These are phyloP conservation scores for Pteromalus puparum DNA, from an alignment of 1,140 invertebrate genomes.

Conservation along the genomic window DNA sequence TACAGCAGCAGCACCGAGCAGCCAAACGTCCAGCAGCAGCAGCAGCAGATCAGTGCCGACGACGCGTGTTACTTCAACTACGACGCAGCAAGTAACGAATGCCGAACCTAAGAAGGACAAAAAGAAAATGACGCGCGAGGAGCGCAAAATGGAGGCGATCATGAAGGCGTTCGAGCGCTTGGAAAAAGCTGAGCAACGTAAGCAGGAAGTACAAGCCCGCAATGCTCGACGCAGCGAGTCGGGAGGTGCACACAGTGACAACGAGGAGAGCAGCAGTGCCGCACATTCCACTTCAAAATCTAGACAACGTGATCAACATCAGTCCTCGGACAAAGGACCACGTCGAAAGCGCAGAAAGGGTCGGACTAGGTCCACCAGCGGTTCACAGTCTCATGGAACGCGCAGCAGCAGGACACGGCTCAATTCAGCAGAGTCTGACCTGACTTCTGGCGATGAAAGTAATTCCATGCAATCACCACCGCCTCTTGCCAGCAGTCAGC, in stretches of 20 bases:
- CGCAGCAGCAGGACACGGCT: constrained; percentile 80
- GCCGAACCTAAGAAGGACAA: constrained; percentile 73
- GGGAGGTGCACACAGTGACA: constrained; percentile 74
- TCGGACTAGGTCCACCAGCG: constrained; percentile 79
- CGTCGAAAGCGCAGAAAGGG: constrained; percentile 78
- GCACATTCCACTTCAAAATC: constrained; percentile 56
- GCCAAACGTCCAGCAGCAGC: not conserved
- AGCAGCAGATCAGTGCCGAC: constrained; percentile 10
- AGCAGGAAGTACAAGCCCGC: constrained; percentile 81
- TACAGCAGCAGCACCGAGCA: not conserved
- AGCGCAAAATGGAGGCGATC: constrained; percentile 96
- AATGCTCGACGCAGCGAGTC: constrained; percentile 76
- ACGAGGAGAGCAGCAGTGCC: constrained; percentile 68
- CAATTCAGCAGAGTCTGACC: constrained; percentile 85
- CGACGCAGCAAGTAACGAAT: not conserved
- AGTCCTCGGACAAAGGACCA: constrained; percentile 72
- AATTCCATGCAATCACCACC: constrained; percentile 75
- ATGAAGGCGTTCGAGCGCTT: constrained; percentile 93
- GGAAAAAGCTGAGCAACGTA: constrained; percentile 87
- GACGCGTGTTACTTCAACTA: constrained; percentile 1
- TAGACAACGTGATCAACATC: constrained; percentile 57
- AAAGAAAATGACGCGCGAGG: constrained; percentile 88
- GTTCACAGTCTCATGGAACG: constrained; percentile 73
- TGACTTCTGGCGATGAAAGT: constrained; percentile 83
- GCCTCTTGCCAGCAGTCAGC: constrained; percentile 56